These are phyloP conservation scores for Forbesichthys agassizii DNA, from an alignment of 2,113 vertebrate genomes.

Conservation along the genomic window DNA sequence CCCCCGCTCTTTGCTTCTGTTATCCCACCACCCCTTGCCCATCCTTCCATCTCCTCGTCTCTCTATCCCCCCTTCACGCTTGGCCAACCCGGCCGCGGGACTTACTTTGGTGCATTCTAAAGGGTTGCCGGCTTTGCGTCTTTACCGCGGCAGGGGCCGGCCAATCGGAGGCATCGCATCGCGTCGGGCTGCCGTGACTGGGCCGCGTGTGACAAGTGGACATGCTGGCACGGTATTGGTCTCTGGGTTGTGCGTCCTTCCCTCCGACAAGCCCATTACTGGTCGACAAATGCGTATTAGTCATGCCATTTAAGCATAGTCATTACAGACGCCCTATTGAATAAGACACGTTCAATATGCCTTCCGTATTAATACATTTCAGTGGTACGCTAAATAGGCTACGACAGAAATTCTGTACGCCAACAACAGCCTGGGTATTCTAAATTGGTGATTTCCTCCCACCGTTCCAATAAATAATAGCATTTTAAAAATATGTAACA, in stretches of 20 bases:
- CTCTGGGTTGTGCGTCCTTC: conserved; percentile 10
- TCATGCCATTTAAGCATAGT: conserved; percentile 63
- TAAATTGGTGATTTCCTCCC: not conserved
- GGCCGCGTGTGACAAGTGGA: not conserved
- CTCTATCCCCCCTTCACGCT: conserved; percentile 70
- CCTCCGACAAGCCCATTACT: conserved; percentile 47
- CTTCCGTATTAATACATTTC: conserved; percentile 44
- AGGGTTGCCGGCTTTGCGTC: conserved; percentile 42
- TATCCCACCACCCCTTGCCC: conserved; percentile 7
- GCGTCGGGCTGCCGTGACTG: too few species aligned
- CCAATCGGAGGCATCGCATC: conserved; percentile 38
- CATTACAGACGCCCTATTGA: conserved; percentile 63
- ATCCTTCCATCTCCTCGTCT: conserved; percentile 40
- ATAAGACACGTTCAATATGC: conserved; percentile 54
- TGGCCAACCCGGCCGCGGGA: conserved; percentile 60
- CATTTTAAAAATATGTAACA: too few species aligned
- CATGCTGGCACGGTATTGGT: conserved; percentile 40
- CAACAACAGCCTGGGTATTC: conserved; percentile 4
- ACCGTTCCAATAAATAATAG: too few species aligned
- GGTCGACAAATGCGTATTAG: conserved; percentile 54
- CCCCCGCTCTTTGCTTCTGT: conserved; percentile 6
- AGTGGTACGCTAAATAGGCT: conserved; percentile 39
- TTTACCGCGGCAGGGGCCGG: conserved; percentile 46
- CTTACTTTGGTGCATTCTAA: conserved; percentile 68
- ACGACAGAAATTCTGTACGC: conserved; percentile 3